phyloP scores from a whole-genome alignment of 1,140 invertebrate genomes.

The Eumeta japonica region DNA sequence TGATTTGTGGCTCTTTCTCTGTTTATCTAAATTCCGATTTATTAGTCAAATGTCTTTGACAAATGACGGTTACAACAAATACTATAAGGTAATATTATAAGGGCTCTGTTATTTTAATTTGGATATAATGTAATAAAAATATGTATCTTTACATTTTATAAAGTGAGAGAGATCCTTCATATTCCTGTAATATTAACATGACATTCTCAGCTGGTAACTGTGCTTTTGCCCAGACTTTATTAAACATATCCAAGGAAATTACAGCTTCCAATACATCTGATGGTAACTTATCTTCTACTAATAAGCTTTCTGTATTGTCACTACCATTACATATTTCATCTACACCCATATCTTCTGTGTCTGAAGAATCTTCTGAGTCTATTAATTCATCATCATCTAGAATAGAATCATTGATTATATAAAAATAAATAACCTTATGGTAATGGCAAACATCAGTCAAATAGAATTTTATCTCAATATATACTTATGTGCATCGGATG shows the following conservation, averaged over 20 bases:
- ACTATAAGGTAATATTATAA: too few species aligned
- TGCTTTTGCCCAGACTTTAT: slow-evolving; percentile 59
- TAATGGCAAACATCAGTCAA: slow-evolving; percentile 1
- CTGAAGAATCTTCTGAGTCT: slow-evolving; percentile 52
- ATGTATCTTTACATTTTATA: slow-evolving; percentile 56
- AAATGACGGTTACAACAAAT: too few species aligned
- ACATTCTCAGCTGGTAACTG: slow-evolving; percentile 53
- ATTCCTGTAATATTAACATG: slow-evolving; percentile 50
- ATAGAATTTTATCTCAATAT: too few species aligned
- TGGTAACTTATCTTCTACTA: slow-evolving; percentile 47
- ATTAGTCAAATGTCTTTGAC: too few species aligned
- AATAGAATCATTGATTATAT: slow-evolving; percentile 9
- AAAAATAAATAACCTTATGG: slow-evolving; percentile 7
- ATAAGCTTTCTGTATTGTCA: slow-evolving; percentile 23
- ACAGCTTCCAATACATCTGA: slow-evolving; percentile 57
- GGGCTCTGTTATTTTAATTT: too few species aligned
- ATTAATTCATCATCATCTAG: slow-evolving; percentile 51
- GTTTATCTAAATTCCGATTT: too few species aligned
- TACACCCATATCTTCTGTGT: slow-evolving; percentile 43
- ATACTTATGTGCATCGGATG: too few species aligned
- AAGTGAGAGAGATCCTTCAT: slow-evolving; percentile 47
- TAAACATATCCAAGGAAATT: slow-evolving; percentile 53
- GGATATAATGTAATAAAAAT: too few species aligned
- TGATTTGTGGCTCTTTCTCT: too few species aligned
- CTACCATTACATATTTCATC: slow-evolving; percentile 34